Percentiles rank a stretch among this genome's conserved stretches.
Conservation (phyloP, 2,888 invertebrate genomes). For the Tiphia femorata region DNA sequence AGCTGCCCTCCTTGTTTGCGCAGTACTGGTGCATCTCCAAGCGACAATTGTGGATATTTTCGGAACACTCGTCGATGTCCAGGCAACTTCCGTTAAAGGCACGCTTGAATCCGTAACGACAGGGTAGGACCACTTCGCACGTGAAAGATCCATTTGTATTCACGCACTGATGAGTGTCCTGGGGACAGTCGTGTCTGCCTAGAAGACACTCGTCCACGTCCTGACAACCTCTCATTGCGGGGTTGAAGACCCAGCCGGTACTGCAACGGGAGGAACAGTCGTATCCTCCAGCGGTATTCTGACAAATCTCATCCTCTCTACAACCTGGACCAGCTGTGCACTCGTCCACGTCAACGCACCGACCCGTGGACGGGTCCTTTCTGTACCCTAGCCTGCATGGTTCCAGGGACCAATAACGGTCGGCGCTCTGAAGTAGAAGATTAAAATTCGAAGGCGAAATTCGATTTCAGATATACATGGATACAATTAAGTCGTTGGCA, state of each 20-base stretch:
- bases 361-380: slow-evolving; percentile 26
- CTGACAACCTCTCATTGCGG: slow-evolving; percentile 54
- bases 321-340: slow-evolving; percentile 67
- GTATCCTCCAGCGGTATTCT: slow-evolving; percentile 70
- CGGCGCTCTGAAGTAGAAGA: slow-evolving; percentile 5
- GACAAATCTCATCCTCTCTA: slow-evolving; percentile 66
- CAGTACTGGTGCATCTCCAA: slow-evolving; percentile 63
- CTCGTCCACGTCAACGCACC: slow-evolving; percentile 72
- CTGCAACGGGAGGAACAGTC: slow-evolving; percentile 64
- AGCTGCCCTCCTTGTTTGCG: slow-evolving; percentile 69
- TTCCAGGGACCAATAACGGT: slow-evolving; percentile 21
- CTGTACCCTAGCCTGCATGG: slow-evolving; percentile 32
- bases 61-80: slow-evolving; percentile 80
- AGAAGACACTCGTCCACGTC: slow-evolving; percentile 75
- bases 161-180: slow-evolving; percentile 47
- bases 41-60: slow-evolving; percentile 66
- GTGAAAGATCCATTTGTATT: slow-evolving; percentile 58
- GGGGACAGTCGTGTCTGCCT: slow-evolving; percentile 68
- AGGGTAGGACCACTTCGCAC: slow-evolving; percentile 50
- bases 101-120: slow-evolving; percentile 51
- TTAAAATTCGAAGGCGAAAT: neutral
- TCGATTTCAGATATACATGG: neutral
- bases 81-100: slow-evolving; percentile 71
- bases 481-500: neutral
- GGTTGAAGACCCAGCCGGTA: slow-evolving; percentile 56